Percentiles rank a stretch among this genome's conserved stretches.
These are phyloP conservation scores for Ceratoteleas bidentatus DNA, from an alignment of 1,140 invertebrate genomes.

Conservation along the genomic window DNA sequence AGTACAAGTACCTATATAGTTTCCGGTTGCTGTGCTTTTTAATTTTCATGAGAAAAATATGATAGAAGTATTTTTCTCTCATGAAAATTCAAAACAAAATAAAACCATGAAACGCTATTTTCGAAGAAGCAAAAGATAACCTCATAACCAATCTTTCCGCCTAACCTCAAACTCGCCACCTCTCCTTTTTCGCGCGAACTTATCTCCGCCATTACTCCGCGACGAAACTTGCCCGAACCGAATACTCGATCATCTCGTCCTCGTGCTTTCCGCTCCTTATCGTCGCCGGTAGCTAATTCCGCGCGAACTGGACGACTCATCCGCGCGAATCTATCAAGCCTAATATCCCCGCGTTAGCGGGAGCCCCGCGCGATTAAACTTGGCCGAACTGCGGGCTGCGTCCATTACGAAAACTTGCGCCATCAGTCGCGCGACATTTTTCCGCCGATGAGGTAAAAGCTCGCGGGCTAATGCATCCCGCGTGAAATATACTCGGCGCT, in stretches of 20 bases:
- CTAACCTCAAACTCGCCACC: too few relatives aligned
- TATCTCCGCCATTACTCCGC: too few relatives aligned
- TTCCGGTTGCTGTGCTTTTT: too few relatives aligned
- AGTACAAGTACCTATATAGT: too few relatives aligned
- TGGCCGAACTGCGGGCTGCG: conserved; percentile 1
- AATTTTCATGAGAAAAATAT: too few relatives aligned
- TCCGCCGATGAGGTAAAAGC: conserved; percentile 23
- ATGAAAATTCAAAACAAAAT: too few relatives aligned
- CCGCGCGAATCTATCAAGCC: conserved; percentile 16
- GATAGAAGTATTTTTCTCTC: too few relatives aligned
- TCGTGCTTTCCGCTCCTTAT: not conserved
- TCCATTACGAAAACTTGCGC: conserved; percentile 32
- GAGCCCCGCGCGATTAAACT: conserved; percentile 21
- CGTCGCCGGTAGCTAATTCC: not conserved
- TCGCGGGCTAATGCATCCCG: conserved; percentile 12
- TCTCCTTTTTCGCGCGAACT: too few relatives aligned
- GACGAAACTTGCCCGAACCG: too few relatives aligned
- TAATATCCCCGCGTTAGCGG: conserved; percentile 38
- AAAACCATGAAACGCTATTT: too few relatives aligned
- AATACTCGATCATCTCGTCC: not conserved
- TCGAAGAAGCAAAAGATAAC: too few relatives aligned
- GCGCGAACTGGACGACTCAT: conserved; percentile 18
- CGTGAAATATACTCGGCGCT: conserved; percentile 23
- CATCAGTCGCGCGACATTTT: conserved; percentile 42
- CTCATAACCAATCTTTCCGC: too few relatives aligned